A percentile compares a stretch with the other conserved stretches of the same genome.
These are phyloP conservation scores for Sterna hirundo DNA, from an alignment of 2,113 vertebrate genomes.

Conservation along the genomic window DNA sequence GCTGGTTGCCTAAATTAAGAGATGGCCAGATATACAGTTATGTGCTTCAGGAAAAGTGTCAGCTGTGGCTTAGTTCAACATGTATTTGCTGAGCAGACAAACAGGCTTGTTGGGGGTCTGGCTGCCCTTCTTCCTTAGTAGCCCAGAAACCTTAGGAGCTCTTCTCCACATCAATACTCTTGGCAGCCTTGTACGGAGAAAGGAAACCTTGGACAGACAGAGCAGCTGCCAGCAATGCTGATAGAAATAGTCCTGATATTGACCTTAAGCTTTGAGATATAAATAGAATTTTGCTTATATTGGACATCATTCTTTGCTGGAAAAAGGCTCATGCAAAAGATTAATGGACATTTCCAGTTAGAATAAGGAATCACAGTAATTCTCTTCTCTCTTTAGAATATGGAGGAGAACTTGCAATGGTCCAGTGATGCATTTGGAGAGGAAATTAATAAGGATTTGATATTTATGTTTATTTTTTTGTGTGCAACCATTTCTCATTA, in stretches of 20 bases:
- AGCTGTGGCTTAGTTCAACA: neutral
- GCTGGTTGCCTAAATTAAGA: neutral
- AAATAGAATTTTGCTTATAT: neutral
- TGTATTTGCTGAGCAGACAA: neutral
- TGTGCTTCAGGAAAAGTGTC: neutral
- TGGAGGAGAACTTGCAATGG: neutral
- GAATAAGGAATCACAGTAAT: neutral
- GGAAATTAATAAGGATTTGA: neutral
- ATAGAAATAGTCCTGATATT: neutral
- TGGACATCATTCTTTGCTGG: neutral
- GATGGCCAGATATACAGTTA: neutral
- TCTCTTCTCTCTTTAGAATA: neutral
- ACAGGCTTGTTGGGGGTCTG: neutral
- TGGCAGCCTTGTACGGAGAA: neutral
- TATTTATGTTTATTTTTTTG: neutral
- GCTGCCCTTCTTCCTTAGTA: neutral
- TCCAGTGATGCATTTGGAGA: neutral
- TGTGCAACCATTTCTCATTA: neutral
- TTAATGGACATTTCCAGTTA: neutral
- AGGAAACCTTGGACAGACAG: neutral
- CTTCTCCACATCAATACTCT: neutral
- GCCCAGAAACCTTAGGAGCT: neutral
- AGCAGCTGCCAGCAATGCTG: neutral
- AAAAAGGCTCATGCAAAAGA: neutral
- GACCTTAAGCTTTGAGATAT: neutral